A percentile compares a stretch with the other conserved stretches of the same genome.
Evolutionary conservation across 2,797 vertebrate species (phyloP).

Genomic region (Odontamblyopus rebecca): DNA sequence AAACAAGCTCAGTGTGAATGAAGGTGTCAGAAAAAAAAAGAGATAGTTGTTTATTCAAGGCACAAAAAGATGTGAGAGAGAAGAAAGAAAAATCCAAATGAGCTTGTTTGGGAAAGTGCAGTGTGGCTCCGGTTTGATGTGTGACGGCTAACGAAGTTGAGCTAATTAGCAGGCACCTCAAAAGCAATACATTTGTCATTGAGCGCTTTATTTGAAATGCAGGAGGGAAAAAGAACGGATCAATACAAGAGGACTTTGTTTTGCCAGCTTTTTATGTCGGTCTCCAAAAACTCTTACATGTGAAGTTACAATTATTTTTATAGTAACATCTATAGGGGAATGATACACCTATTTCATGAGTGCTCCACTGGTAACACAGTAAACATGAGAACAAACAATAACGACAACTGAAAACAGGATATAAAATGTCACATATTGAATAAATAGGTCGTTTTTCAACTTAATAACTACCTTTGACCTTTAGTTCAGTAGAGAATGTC

Average conservation of each 20-base stretch:
- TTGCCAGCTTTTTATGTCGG: conserved; percentile 12
- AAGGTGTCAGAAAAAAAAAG: conserved; percentile 20
- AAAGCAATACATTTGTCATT: conserved; percentile 26
- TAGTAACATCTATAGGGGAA: no score
- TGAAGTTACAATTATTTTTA: no score
- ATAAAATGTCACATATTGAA: no score
- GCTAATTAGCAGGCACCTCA: conserved; percentile 13
- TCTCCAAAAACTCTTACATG: background rate
- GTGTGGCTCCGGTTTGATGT: conserved; percentile 7
- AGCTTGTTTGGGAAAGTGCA: conserved; percentile 12
- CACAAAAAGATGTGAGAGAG: conserved; percentile 16
- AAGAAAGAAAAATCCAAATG: conserved; percentile 15
- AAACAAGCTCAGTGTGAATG: conserved; percentile 34
- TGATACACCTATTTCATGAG: no score
- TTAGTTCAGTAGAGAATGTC: no score
- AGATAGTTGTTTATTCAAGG: conserved; percentile 26
- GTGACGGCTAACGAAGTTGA: conserved; percentile 13
- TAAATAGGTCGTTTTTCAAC: no score
- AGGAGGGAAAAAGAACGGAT: conserved; percentile 7
- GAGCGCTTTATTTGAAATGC: conserved; percentile 16
- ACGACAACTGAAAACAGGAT: no score
- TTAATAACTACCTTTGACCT: no score
- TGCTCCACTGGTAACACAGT: no score
- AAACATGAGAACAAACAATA: no score
- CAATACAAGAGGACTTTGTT: conserved; percentile 13